Evolutionary conservation across 2,888 invertebrate species (phyloP), one percentile per base, ranked within the genome.

Genomic region (Anorthoa munda): DNA sequence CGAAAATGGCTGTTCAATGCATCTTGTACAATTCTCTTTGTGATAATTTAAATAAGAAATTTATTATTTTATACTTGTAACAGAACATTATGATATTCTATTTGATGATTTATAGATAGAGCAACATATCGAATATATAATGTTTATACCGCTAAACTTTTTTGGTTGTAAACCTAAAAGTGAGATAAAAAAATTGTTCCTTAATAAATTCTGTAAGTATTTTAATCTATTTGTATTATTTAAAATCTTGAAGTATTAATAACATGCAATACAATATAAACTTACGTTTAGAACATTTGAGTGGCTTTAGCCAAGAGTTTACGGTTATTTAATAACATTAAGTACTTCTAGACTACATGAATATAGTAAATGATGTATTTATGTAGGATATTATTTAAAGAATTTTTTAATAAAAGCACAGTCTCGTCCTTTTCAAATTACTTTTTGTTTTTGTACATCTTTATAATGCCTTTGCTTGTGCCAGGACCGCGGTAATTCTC

Each of bases 181-280:
- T 17, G 21, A 45, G 26, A 75, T 58, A 26, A 46, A 66, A 59
- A 55, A 4, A 18, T 58, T 46, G 66, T 78, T 79, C 55, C 64
- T 64, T 69, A 79, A 50, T 79, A 75, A 66, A 79, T 66, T n/a
- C 65, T 77, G 7, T 65, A 60, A 66, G 58, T 69, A 65, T n/a
- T 64, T 59, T 5, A 46, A 51, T 64, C 15, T 7, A 5, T 18
- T 23, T 23, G 51, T 63, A 63, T 77, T 26, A 63, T 63, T 72
- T 55, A 21, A 23, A 17, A 0, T 3, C 2, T 46, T 18, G 2
- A 4, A 50, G 31, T 18, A 13, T 18, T 50, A 26, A 17, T 18
- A 46, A 17, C 5, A 21, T 53, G 9, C 39, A 65, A 21, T 45
- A 53, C 12, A 21, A 45, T 0, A 39, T 9, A 7, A 9, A 39